Evolutionary conservation across 2,797 vertebrate genomes (phyloP).

Genomic region (Gymnodraco acuticeps): DNA sequence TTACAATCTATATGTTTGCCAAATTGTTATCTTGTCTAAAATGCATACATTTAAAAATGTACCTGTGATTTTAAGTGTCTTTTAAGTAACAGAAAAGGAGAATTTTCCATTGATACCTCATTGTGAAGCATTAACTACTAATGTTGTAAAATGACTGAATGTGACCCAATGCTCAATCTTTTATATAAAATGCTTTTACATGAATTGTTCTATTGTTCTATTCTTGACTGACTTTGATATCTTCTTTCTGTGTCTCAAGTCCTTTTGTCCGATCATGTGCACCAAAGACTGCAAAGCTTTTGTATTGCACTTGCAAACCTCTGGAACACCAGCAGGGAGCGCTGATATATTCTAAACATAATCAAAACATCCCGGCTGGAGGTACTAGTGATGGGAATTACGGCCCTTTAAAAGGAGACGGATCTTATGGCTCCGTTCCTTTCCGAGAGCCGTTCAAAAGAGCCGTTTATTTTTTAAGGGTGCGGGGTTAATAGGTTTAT

Average conservation of each 20-base stretch:
- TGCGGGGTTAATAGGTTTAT: too few species aligned
- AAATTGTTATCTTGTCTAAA: slow-evolving; percentile 53
- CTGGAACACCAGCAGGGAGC: slow-evolving; percentile 59
- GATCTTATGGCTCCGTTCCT: too few species aligned
- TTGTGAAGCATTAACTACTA: slow-evolving; percentile 64
- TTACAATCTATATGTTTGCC: slow-evolving; percentile 51
- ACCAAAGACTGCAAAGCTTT: slow-evolving; percentile 6
- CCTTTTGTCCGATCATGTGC: slow-evolving; percentile 1
- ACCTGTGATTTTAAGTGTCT: slow-evolving; percentile 50
- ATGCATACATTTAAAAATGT: slow-evolving; percentile 52
- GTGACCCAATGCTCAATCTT: slow-evolving; percentile 49
- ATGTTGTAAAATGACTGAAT: slow-evolving; percentile 65
- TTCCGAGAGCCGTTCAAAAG: too few species aligned
- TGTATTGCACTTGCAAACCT: slow-evolving; percentile 22
- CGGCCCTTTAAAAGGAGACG: too few species aligned
- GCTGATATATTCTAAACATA: slow-evolving; percentile 29
- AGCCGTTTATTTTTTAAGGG: too few species aligned
- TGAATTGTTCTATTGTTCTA: slow-evolving; percentile 4
- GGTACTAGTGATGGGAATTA: too few species aligned
- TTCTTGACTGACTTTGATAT: neutral
- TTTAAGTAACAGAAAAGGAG: slow-evolving; percentile 41
- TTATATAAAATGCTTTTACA: slow-evolving; percentile 63
- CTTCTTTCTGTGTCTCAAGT: neutral
- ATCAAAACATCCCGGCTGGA: slow-evolving; percentile 6
- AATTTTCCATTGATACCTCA: slow-evolving; percentile 72